Conservation (phyloP, 2,113 vertebrate genomes). For the Cinclus mexicanus region DNA sequence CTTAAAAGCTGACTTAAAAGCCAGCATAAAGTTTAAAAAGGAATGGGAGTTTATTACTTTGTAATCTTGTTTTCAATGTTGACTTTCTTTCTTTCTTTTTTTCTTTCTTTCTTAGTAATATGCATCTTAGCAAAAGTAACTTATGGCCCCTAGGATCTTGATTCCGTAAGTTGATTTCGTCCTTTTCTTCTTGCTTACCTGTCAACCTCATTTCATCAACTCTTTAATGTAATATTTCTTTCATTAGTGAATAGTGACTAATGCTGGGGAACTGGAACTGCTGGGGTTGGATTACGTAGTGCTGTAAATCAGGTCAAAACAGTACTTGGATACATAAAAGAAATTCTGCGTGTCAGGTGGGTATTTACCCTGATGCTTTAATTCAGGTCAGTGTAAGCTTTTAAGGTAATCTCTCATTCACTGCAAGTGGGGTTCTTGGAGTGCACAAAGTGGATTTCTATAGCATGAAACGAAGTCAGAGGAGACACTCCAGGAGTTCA, state of each 20-base stretch:
- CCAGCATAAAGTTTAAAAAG: not conserved
- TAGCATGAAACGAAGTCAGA: not conserved
- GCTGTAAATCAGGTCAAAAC: slow-evolving; percentile 41
- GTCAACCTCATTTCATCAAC: slow-evolving; percentile 24
- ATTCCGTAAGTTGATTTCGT: not conserved
- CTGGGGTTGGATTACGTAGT: not conserved
- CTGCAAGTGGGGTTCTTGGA: slow-evolving; percentile 14
- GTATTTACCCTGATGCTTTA: slow-evolving; percentile 23
- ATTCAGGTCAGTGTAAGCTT: slow-evolving; percentile 52
- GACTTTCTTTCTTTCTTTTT: not conserved
- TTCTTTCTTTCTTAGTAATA: not conserved
- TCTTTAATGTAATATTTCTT: not conserved
- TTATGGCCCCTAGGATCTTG: not conserved
- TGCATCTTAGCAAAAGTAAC: not conserved
- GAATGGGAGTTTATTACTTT: not conserved
- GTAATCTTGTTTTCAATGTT: not conserved
- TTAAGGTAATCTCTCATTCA: slow-evolving; percentile 36
- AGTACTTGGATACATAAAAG: not conserved
- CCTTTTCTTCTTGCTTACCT: slow-evolving; percentile 25
- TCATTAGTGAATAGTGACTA: slow-evolving; percentile 32
- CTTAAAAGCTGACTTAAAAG: slow-evolving; percentile 8
- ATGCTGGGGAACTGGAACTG: not conserved
- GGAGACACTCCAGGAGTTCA: not conserved
- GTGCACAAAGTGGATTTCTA: slow-evolving; percentile 16
- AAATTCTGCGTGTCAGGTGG: slow-evolving; percentile 31